Conservation (phyloP, 2,113 vertebrate genomes). For the Trichomycterus rosablanca region DNA sequence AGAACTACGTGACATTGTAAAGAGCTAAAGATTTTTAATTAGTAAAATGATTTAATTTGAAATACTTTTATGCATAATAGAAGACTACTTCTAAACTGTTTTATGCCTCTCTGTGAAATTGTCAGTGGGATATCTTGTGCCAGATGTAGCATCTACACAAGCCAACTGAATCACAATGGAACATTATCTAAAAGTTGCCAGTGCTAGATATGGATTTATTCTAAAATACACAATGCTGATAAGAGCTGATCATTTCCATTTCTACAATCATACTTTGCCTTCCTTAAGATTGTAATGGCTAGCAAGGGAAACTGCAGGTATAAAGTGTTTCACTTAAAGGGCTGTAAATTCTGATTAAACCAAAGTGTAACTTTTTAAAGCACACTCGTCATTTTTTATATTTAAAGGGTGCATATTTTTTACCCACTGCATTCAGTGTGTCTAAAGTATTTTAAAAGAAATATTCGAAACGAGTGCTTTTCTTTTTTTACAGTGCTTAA, state of each 20-base stretch:
- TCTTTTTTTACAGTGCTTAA: slow-evolving; percentile 54
- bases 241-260: slow-evolving; percentile 16
- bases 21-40: too few species aligned
- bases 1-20: too few species aligned
- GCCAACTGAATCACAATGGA: slow-evolving; percentile 36
- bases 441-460: not conserved
- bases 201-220: slow-evolving; percentile 29
- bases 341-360: too few species aligned
- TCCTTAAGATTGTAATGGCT: too few species aligned
- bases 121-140: slow-evolving; percentile 51
- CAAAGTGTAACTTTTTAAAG: too few species aligned
- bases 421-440: not conserved
- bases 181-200: slow-evolving; percentile 37
- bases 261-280: slow-evolving; percentile 32
- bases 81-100: slow-evolving; percentile 24
- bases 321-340: too few species aligned
- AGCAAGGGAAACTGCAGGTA: too few species aligned
- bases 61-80: slow-evolving; percentile 35
- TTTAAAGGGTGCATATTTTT: too few species aligned
- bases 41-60: not conserved
- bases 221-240: slow-evolving; percentile 49
- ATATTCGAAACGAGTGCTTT: too few species aligned
- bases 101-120: slow-evolving; percentile 41
- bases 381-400: too few species aligned
- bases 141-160: slow-evolving; percentile 7